Base-by-base conservation (phyloP, 2,888 invertebrate species). In the Phoenoteleia sp. region DNA sequence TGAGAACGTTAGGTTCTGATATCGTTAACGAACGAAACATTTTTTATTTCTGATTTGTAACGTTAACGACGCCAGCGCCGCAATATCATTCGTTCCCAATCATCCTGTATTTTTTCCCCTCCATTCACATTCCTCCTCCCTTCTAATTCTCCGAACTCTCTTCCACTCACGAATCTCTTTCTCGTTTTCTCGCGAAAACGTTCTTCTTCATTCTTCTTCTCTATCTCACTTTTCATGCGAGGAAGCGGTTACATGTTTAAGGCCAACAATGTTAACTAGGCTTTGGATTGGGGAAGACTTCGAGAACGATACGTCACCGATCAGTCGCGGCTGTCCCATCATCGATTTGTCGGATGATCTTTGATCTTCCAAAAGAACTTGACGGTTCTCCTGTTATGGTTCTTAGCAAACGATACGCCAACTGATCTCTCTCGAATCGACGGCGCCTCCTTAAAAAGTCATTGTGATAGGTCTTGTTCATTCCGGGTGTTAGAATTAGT, bases 391-490 rank as follows among this genome's bases (percentile, higher is more conserved):
- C 49, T 4, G 13, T 66, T n/a, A 52, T 36, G 17, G 33, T 36
- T 49, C 49, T 58, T 58, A 42, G 19, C 62, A 60, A 17, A 62
- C 69, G 69, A 80, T 25, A 64, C 42, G 42, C 62, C 74, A 25
- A 47, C 58, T 60, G 66, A 58, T 67, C 69, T 71, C 75, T 76
- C 67, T 69, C 66, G 71, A 75, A 58, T 66, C 76, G 82, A 74
- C 67, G 67, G 39, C 71, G 69, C 67, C 66, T 60, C 69, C 36
- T 75, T 19, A 42, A 47, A 64, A 69, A 67, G 75, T 62, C 69
- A 80, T 80, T 84, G 86, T 84, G 86, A 84, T 86, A 86, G 80
- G 82, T 86, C 80, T 81, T 86, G 86, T 84, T 58, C 81, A 81
- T 84, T 86, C 84, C 81, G 81, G 75, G 81, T 79, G 47, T 80